Evolutionary conservation across 2,888 invertebrate genomes (phyloP).

Genomic region (Ophonus ardosiacus): DNA sequence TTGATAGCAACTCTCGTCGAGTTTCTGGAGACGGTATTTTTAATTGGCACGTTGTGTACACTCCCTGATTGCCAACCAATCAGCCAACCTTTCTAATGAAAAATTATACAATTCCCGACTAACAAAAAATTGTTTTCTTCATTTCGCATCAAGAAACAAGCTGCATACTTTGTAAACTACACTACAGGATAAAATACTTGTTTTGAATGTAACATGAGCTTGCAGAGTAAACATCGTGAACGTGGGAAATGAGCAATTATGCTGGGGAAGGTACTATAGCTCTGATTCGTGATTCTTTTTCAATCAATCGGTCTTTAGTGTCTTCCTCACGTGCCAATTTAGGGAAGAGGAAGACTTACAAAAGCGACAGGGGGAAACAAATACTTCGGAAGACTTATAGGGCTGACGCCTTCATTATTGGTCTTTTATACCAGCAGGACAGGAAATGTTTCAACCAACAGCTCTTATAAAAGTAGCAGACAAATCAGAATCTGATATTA

Average conservation of each 20-base stretch:
- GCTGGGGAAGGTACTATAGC: conserved; percentile 19
- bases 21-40: conserved; percentile 46
- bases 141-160: not conserved
- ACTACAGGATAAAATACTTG: not conserved
- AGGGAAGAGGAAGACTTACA: conserved; percentile 44
- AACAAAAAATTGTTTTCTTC: conserved; percentile 13
- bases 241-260: conserved; percentile 20
- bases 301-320: conserved; percentile 61
- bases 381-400: conserved; percentile 34
- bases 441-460: not conserved
- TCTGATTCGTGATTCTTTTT: conserved; percentile 48
- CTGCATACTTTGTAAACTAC: not conserved
- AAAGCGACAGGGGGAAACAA: conserved; percentile 35
- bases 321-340: conserved; percentile 56
- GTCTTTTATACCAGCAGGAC: not conserved
- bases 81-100: conserved; percentile 13
- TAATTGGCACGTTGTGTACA: conserved; percentile 53
- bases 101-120: conserved; percentile 23
- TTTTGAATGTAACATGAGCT: conserved; percentile 31
- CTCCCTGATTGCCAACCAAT: conserved; percentile 45
- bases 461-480: too few species aligned
- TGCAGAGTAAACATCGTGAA: not conserved
- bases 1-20: not conserved
- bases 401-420: conserved; percentile 60
- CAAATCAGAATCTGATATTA: too few species aligned